Evolutionary conservation across 1,140 invertebrate species (phyloP), one percentile per base, ranked within the genome.

Genomic region (Caenorhabditis latens): DNA sequence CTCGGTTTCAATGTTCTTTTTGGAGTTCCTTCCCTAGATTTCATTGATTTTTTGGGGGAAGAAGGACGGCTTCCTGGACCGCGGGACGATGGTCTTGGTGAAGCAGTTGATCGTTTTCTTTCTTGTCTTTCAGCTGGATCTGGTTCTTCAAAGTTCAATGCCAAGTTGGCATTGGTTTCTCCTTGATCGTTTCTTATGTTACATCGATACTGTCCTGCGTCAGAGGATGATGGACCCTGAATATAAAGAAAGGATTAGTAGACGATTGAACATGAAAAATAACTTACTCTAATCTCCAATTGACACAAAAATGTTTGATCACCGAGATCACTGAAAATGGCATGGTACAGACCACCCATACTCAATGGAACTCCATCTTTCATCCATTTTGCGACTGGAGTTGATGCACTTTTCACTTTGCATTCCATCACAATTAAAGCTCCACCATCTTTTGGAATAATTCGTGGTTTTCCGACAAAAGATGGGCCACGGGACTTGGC

Each of bases 181-280:
- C 98, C 98, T 92, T 96, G 95, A 89, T 95, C 94, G 93, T 99
- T 99, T 93, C 98, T 98, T 87, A 99, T 97, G 91, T 97, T 97
- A 93, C 97, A 98, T 93, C 99, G 99, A 94, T 99, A 99, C 50
- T 98, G 94, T 57, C 98, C 98, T 90, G 97, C 97, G 94, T 99
- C 97, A 91, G 96, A 96, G 88, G 96, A 95, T 90, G 96, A 96
- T 86, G 97, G 97, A 94, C 98, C 96, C 94, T 95, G 91, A 48
- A 93, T 89, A 84, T 16, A 14, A 42, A 53, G 14, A 75, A 84
- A 50, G 8, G 82, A 48, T 71, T 89, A 84, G 43, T 85, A 53
- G 19, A 84, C 4, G 6, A 53, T 50, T 19, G 32, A 79, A 14
- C 13, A 21, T 4, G 14, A 46, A 63, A 46, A 53, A 89, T 55